Evolutionary conservation across 2,113 vertebrate species (phyloP), one percentile per base, ranked within the genome.

Genomic region (Brevimyrus niger): DNA sequence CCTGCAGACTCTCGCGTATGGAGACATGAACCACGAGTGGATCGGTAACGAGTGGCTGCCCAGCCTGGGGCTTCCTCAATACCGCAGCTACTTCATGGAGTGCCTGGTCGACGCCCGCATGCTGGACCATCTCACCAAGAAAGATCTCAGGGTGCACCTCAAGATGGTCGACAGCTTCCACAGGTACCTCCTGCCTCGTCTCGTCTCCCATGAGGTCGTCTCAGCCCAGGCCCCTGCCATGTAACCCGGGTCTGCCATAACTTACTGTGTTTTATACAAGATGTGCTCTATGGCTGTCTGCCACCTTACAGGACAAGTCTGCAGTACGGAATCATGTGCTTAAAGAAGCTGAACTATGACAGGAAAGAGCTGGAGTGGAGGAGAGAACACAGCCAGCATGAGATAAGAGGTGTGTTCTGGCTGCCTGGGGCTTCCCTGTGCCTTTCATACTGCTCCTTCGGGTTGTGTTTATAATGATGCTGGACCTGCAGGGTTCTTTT

Each of bases 91-190:
- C 93, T 99, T 99, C 91, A 99, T 99, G 98, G 98, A 99, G 94
- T 99, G 98, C 95, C 96, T 99, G 94, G 98, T 99, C 87, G 98
- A 99, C 84, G 98, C 98, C 0, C 97, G 98, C 93, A 99, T 99
- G 98, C 95, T 99, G 92, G 98, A 99, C 93, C 98, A 99, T 90
- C 96, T 99, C 90, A 99, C 98, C 91, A 99, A 99, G 95, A 99
- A 99, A 94, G 98, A 99, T 93, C 97, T 99, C 90, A 96, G 98
- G 80, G 98, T 99, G 91, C 98, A 99, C 92, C 97, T 99, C 89
- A 99, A 99, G 95, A 99, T 99, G 98, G 98, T 99, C 95, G 98
- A 99, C 95, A 99, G 98, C 94, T 99, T 99, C 92, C 98, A 99
- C 97, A 97, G 98, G 98, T 99, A 96, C 2, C 94, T 93, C 8